Percentiles rank a stretch among this genome's conserved stretches.
phyloP scores from a whole-genome alignment of 2,888 invertebrate genomes.

The Cheilosia scutellata region DNA sequence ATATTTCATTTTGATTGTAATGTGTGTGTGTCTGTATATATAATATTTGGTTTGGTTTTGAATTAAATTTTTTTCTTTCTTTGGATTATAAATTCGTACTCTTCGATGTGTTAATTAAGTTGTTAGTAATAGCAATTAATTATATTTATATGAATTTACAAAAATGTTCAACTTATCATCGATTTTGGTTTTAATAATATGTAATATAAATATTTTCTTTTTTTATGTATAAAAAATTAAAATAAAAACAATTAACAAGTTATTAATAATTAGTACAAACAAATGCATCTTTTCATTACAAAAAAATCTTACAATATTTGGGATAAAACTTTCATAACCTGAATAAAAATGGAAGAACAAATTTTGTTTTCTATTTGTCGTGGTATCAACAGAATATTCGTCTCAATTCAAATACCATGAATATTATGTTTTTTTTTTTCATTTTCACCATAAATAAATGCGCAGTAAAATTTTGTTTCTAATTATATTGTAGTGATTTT shows the following conservation, averaged over 20 bases:
- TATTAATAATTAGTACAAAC: conserved; percentile 35
- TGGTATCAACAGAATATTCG: conserved; percentile 51
- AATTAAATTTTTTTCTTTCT: conserved; percentile 39
- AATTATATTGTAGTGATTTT: not conserved
- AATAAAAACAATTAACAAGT: conserved; percentile 64
- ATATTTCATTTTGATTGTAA: conserved; percentile 72
- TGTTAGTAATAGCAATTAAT: conserved; percentile 67
- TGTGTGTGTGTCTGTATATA: conserved; percentile 65
- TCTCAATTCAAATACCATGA: conserved; percentile 5
- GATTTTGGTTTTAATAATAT: conserved; percentile 26
- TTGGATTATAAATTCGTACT: conserved; percentile 76
- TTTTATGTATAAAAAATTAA: conserved; percentile 52
- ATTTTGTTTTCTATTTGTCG: conserved; percentile 57
- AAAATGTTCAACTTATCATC: conserved; percentile 61
- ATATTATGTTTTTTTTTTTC: not conserved
- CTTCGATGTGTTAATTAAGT: conserved; percentile 76
- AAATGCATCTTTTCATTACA: conserved; percentile 32
- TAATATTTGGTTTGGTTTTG: conserved; percentile 47
- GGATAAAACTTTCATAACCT: conserved; percentile 61
- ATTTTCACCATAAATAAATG: conserved; percentile 40
- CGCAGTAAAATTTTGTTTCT: conserved; percentile 14
- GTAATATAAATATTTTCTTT: conserved; percentile 10
- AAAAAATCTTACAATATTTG: conserved; percentile 57
- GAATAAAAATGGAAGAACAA: conserved; percentile 75
- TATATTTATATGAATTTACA: conserved; percentile 61